Conservation (phyloP, 2,888 invertebrate genomes). For the Dasypolia templi region DNA sequence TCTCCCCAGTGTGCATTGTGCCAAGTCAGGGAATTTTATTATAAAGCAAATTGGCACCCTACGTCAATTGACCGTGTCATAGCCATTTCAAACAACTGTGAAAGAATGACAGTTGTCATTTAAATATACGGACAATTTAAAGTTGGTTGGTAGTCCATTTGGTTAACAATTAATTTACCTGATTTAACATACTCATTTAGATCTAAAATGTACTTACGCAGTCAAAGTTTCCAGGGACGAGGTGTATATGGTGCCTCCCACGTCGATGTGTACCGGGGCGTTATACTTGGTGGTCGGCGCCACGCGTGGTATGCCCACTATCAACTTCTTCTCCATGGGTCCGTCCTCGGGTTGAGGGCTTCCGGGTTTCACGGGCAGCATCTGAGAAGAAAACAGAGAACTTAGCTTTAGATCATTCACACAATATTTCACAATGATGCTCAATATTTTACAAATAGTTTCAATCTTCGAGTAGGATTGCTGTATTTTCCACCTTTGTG, state of each 20-base stretch:
- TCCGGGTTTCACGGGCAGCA: constrained; percentile 74
- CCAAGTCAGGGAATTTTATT: neutral
- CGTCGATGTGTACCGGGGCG: constrained; percentile 99
- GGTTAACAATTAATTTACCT: neutral
- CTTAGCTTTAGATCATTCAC: neutral
- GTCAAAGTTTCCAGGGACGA: constrained; percentile 98
- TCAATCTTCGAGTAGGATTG: neutral
- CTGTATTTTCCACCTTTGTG: neutral
- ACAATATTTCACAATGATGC: neutral
- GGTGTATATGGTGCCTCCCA: constrained; percentile 99
- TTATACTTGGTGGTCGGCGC: constrained; percentile 97
- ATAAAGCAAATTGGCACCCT: neutral
- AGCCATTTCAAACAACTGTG: neutral
- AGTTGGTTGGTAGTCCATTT: neutral
- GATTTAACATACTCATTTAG: neutral
- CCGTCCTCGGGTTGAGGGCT: constrained; percentile 81
- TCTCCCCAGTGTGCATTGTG: no score
- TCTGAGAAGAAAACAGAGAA: constrained; percentile 43
- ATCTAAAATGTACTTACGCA: constrained; percentile 91
- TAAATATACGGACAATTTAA: neutral
- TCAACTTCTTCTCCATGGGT: constrained; percentile 91
- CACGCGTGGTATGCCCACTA: constrained; percentile 97
- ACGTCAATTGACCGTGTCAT: neutral
- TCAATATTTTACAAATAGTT: neutral
- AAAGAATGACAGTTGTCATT: neutral